Evolutionary conservation across 2,113 vertebrate species (phyloP).

Genomic region (Heptranchias perlo): DNA sequence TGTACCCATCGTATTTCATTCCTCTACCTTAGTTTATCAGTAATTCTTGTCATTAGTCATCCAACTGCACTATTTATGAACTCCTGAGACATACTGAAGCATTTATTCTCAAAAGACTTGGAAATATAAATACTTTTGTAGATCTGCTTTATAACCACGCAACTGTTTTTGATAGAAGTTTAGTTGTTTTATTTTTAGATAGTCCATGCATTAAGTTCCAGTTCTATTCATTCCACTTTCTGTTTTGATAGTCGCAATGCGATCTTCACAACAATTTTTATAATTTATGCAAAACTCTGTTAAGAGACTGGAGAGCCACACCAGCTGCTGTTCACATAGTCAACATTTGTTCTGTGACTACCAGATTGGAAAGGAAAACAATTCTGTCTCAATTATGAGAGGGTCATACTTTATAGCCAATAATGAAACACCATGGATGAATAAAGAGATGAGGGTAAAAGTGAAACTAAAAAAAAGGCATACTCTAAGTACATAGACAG

Average conservation of each 20-base stretch:
- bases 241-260: not conserved
- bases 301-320: not conserved
- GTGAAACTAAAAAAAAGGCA: too few species aligned
- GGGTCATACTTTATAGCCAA: not conserved
- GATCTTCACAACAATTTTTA: slow-evolving; percentile 6
- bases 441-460: too few species aligned
- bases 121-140: not conserved
- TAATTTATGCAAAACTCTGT: not conserved
- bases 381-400: not conserved
- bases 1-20: not conserved
- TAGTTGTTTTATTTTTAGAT: not conserved
- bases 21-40: not conserved
- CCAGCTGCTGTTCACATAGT: not conserved
- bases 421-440: too few species aligned
- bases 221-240: not conserved
- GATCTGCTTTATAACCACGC: not conserved
- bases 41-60: not conserved
- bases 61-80: not conserved
- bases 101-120: not conserved
- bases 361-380: not conserved
- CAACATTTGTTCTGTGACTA: not conserved
- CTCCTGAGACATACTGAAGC: not conserved
- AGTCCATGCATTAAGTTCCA: not conserved
- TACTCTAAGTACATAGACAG: too few species aligned
- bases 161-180: not conserved